Base-by-base conservation (phyloP, 2,797 vertebrate genomes). In the Enteromius fasciolatus region DNA sequence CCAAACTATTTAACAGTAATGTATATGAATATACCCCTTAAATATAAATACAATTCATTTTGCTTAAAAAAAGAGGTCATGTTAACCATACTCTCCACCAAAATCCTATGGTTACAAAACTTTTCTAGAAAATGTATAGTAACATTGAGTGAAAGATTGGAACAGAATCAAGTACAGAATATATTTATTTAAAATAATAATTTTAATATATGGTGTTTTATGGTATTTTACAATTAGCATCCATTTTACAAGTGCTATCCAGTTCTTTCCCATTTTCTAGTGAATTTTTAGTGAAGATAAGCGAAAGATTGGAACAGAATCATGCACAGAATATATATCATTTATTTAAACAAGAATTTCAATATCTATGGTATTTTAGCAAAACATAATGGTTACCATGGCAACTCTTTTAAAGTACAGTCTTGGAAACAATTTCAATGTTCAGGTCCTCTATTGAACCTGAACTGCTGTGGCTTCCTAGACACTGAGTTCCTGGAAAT, bases 341-440 rank as follows among this genome's bases (percentile, higher is more conserved):
- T 50, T 10, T 33, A 36, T 18, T 36, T 48, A 3, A 44, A 44
- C 2, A 67, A 66, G 50, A 17, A 36, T 50, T 33, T 31, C 63
- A 36, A 20, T n/a, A 66, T 9, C 18, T n/a, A 5, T 2, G 23
- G 57, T 31, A 76, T 28, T 44, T 63, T 76, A 8, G 70, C 31
- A 18, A 33, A 39, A 33, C 6, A 10, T 14, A 14, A 15, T 31
- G 25, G 76, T 48, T 64, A 18, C 64, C 64, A 59, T 70, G 31
- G 48, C n/a, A 17, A 31, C 36, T 28, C n/a, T 39, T 50, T n/a
- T 20, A n/a, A 57, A 23, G 66, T n/a, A 4, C 33, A 7, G 25
- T 57, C 23, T 39, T 67, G 17, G 54, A 68, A 68, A 59, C 33
- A 23, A 31, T 80, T 68, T 25, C 31, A 78, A 79, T 20, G 31